phyloP scores from a whole-genome alignment of 30 jellyfish, hydroid and myxozoan species.

The Aurelia coerulea region DNA sequence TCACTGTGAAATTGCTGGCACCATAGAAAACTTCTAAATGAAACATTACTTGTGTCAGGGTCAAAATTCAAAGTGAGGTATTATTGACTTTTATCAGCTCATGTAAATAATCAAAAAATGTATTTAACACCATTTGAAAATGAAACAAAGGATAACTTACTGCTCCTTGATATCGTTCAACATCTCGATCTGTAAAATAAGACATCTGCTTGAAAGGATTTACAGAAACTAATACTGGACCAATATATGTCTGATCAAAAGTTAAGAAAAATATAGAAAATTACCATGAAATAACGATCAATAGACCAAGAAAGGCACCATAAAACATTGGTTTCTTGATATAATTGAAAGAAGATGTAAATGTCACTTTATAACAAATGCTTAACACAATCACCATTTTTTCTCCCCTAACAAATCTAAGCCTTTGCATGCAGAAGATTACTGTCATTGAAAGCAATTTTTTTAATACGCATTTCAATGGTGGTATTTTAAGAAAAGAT shows the following conservation, averaged over 20 bases:
- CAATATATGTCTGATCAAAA: constrained; percentile 88
- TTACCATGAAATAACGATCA: background rate
- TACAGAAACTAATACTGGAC: constrained; percentile 99
- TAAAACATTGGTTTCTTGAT: too few species aligned
- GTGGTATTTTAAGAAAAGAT: constrained; percentile 47
- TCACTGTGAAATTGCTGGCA: too few species aligned
- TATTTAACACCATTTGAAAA: background rate
- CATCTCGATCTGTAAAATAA: constrained; percentile 96
- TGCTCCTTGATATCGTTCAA: constrained; percentile 97
- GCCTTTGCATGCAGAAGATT: too few species aligned
- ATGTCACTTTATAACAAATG: too few species aligned
- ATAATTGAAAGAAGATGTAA: too few species aligned
- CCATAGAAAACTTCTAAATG: background rate
- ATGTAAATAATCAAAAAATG: background rate
- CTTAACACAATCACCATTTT: too few species aligned
- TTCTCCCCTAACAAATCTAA: too few species aligned
- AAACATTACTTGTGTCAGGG: background rate
- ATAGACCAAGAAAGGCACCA: too few species aligned
- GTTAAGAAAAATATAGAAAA: constrained; percentile 10
- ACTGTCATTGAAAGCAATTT: too few species aligned
- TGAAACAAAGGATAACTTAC: constrained; percentile 51
- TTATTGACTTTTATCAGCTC: background rate
- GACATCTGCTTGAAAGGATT: constrained; percentile 98
- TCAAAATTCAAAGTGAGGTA: background rate
- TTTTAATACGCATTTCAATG: too few species aligned